A percentile compares a stretch with the other conserved stretches of the same genome.
phyloP scores from a whole-genome alignment of 2,113 vertebrate species.

The Aythya baeri region DNA sequence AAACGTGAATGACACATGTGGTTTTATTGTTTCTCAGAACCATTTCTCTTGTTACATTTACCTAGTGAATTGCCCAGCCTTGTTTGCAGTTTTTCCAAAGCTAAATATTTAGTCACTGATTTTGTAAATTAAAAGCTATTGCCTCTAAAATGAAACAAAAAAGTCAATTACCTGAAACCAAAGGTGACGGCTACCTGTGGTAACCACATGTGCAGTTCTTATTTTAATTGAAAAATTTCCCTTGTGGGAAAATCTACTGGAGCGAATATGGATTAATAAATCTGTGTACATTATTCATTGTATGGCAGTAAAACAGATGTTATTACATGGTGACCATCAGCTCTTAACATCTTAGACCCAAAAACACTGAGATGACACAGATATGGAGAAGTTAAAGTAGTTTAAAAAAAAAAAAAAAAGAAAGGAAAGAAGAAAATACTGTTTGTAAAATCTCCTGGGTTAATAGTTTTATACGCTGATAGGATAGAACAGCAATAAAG shows the following conservation, averaged over 20 bases:
- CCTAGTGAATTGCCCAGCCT: neutral
- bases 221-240: constrained; percentile 28
- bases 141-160: neutral
- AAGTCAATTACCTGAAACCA: neutral
- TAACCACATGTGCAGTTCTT: constrained; percentile 26
- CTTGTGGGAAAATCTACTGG: constrained; percentile 18
- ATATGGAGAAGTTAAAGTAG: neutral
- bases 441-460: neutral
- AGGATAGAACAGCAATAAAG: neutral
- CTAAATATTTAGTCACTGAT: neutral
- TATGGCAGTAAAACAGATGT: neutral
- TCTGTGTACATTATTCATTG: neutral
- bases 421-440: neutral
- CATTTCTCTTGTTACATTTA: neutral
- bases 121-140: neutral
- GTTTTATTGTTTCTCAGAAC: neutral
- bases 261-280: constrained; percentile 18
- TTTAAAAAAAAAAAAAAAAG: neutral
- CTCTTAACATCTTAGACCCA: neutral
- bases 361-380: neutral
- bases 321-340: neutral
- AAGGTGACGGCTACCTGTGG: neutral
- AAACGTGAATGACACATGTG: neutral
- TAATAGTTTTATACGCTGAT: neutral
- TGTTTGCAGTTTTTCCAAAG: neutral